phyloP scores from a whole-genome alignment of 1,140 invertebrate genomes.

The Cotesia glomerata region DNA sequence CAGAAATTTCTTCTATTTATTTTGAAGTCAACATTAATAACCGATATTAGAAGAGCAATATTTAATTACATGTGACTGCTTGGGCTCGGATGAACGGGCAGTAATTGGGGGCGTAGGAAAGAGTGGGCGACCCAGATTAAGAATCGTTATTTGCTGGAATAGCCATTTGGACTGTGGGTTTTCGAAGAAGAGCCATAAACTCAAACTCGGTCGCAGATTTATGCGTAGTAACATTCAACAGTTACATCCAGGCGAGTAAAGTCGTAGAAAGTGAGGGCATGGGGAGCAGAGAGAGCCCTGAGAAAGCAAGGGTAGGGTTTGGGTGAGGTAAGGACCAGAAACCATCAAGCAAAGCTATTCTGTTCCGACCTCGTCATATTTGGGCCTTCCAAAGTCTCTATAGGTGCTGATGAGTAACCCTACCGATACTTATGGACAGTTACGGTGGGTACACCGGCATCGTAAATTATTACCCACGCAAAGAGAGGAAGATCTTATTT shows the following conservation, averaged over 20 bases:
- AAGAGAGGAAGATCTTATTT: slow-evolving; percentile 44
- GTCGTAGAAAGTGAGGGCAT: neutral
- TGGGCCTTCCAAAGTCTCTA: neutral
- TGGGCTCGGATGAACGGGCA: too few relatives aligned
- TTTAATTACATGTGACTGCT: too few relatives aligned
- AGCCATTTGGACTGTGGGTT: slow-evolving; percentile 31
- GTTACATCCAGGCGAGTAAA: slow-evolving; percentile 15
- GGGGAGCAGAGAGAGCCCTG: neutral
- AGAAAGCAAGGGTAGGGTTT: too few relatives aligned
- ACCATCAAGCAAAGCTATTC: neutral
- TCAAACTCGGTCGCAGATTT: slow-evolving; percentile 52
- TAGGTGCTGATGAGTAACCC: slow-evolving; percentile 44
- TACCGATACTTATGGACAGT: slow-evolving; percentile 57
- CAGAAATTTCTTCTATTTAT: too few relatives aligned
- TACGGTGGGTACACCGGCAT: slow-evolving; percentile 45
- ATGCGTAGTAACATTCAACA: slow-evolving; percentile 55
- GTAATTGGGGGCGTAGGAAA: neutral
- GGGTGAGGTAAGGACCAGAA: too few relatives aligned
- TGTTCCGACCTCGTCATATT: neutral
- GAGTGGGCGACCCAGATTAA: slow-evolving; percentile 50
- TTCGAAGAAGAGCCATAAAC: slow-evolving; percentile 57
- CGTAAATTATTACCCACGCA: slow-evolving; percentile 60
- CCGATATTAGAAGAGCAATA: too few relatives aligned
- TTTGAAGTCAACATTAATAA: too few relatives aligned
- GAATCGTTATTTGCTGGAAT: slow-evolving; percentile 1